phyloP scores from a whole-genome alignment of 2,797 vertebrate genomes.

The Simalia tracyae region DNA sequence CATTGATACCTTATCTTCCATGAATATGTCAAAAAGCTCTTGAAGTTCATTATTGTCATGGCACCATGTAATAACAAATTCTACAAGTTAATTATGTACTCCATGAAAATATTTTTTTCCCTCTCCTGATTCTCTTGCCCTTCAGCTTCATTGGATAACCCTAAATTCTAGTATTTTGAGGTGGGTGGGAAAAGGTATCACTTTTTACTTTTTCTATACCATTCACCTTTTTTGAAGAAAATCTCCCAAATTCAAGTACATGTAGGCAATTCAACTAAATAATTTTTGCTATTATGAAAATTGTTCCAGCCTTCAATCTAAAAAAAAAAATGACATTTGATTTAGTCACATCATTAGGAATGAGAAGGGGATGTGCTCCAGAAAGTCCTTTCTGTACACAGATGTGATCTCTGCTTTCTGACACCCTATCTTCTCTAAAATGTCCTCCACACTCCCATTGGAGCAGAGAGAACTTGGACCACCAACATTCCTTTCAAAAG shows the following conservation, averaged over 20 bases:
- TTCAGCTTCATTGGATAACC: neutral
- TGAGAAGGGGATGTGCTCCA: neutral
- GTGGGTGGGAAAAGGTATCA: neutral
- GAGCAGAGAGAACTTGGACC: neutral
- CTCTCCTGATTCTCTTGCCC: neutral
- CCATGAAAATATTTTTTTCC: neutral
- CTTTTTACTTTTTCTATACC: neutral
- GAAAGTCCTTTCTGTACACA: neutral
- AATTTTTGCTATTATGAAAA: neutral
- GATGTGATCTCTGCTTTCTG: neutral
- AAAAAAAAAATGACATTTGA: neutral
- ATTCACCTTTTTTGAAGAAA: neutral
- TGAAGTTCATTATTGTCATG: neutral
- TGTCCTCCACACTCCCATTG: neutral
- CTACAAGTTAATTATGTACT: neutral
- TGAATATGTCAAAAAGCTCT: neutral
- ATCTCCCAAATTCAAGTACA: neutral
- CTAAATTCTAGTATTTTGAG: neutral
- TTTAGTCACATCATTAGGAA: neutral
- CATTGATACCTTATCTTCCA: too few relatives aligned
- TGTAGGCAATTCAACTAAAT: neutral
- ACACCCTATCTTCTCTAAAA: neutral
- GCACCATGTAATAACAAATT: neutral
- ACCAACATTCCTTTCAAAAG: neutral
- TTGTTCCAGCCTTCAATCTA: neutral